Evolutionary conservation across 2,888 invertebrate species (phyloP), one percentile per base, ranked within the genome.

Genomic region (Corbicula japonica): DNA sequence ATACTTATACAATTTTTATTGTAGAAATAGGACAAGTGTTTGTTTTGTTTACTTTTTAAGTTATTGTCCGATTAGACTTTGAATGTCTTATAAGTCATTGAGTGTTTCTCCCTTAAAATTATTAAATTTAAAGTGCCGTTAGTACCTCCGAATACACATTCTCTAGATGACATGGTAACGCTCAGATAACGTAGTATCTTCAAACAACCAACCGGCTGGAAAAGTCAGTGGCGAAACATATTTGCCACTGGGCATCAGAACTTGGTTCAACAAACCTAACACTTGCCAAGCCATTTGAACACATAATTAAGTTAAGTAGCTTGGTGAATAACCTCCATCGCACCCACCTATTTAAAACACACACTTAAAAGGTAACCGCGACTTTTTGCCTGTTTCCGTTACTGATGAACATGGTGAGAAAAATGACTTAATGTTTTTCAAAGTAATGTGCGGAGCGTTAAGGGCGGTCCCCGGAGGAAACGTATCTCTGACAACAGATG

Each of bases 371-470:
- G 10, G 41, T 18, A 12, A 12, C 18, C 10, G 10, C 10, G 41
- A 41, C 18, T 12, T 41, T 41, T 10, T 41, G 41, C 41, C 18
- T 12, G 10, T 12, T 18, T 12, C 41, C 18, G 41, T 41, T 41
- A 41, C 41, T 12, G 41, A 41, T 41, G 15, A 12, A 41, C 41
- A 12, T 10, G 10, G 10, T 10, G 10, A 18, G 41, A 41, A 12
- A 10, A 18, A 41, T 18, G 21, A 6, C 21, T n/a, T 48, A 15
- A 48, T 5, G 5, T n/a, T 10, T 28, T 60, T 65, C 44, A 26
- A n/a, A 70, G 70, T 70, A 26, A 23, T 6, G 3, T 70, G 70
- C 32, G 50, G 46, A n/a, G 41, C 15, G 15, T 12, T 70, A 18
- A 8, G 10, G 8, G 15, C 28, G n/a, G 48, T 61, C 2, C n/a